phyloP scores from a whole-genome alignment of 1,140 invertebrate genomes.

The Limonius californicus region DNA sequence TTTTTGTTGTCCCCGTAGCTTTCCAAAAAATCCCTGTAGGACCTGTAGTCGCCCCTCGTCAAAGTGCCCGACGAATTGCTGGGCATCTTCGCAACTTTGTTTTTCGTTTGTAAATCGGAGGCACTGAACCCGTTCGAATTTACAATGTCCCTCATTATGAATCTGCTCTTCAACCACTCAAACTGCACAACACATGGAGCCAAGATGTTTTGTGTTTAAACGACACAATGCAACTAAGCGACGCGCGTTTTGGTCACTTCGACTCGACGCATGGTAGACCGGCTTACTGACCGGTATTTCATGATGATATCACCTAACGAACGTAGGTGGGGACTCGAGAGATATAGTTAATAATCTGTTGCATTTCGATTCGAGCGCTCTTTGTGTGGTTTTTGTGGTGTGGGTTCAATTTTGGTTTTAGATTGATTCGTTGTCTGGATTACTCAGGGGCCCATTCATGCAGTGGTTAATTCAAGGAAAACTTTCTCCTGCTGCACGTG shows the following conservation, averaged over 20 bases:
- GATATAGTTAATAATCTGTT: slow-evolving; percentile 1
- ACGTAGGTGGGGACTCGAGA: slow-evolving; percentile 10
- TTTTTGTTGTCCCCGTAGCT: slow-evolving; percentile 31
- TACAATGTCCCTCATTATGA: slow-evolving; percentile 5
- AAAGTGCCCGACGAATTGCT: not conserved
- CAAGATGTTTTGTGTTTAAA: not conserved
- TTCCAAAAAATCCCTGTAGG: slow-evolving; percentile 37
- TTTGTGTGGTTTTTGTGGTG: slow-evolving; percentile 10
- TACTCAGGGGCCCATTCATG: not conserved
- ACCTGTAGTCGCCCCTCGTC: slow-evolving; percentile 26
- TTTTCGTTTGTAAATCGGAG: not conserved
- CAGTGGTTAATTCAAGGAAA: not conserved
- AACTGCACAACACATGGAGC: not conserved
- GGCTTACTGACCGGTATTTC: slow-evolving; percentile 15
- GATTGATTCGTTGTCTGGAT: not conserved
- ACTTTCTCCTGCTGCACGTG: too few relatives aligned
- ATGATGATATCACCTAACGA: slow-evolving; percentile 16
- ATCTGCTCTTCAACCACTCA: not conserved
- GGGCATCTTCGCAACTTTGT: not conserved
- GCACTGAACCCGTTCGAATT: not conserved
- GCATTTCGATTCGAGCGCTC: not conserved
- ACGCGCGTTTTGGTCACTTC: slow-evolving; percentile 5
- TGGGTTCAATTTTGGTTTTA: not conserved
- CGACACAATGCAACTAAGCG: slow-evolving; percentile 3
- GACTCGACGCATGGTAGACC: slow-evolving; percentile 5